These are phyloP conservation scores for Drosophila subpulchrella DNA, from an alignment of 1,140 invertebrate species.

Conservation along the genomic window DNA sequence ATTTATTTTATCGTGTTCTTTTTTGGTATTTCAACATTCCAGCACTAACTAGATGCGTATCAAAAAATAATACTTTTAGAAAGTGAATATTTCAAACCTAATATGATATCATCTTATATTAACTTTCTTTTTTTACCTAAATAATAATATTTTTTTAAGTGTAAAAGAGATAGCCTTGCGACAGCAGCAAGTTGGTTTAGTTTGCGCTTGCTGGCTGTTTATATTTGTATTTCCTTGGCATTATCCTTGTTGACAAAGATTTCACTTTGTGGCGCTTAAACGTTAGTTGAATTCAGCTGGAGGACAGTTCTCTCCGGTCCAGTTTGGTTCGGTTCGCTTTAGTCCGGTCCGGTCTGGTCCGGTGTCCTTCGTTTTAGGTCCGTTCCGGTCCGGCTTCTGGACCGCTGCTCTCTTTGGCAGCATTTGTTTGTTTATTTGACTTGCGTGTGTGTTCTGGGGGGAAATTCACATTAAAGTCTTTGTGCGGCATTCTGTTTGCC, in stretches of 20 bases:
- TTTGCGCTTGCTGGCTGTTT: constrained; percentile 81
- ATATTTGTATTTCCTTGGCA: constrained; percentile 83
- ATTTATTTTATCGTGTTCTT: too few species aligned
- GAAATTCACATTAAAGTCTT: constrained; percentile 67
- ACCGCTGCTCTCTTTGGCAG: constrained; percentile 77
- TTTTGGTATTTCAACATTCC: too few species aligned
- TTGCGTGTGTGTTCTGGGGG: constrained; percentile 40
- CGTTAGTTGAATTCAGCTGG: constrained; percentile 75
- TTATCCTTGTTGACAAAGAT: constrained; percentile 83
- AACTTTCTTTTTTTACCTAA: too few species aligned
- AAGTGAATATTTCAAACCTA: too few species aligned
- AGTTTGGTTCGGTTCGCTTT: not conserved
- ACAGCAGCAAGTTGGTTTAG: constrained; percentile 74
- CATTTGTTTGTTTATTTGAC: constrained; percentile 77
- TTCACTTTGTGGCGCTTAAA: constrained; percentile 83
- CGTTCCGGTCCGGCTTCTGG: constrained; percentile 29
- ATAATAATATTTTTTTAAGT: not conserved
- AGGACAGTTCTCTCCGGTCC: constrained; percentile 51
- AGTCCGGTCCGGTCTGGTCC: not conserved
- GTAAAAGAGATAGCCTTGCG: constrained; percentile 29
- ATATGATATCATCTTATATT: too few species aligned
- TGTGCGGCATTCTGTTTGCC: constrained; percentile 49
- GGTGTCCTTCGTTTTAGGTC: constrained; percentile 22
- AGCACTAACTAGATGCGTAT: too few species aligned
- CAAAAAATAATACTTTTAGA: too few species aligned